A percentile compares a stretch with the other conserved stretches of the same genome.
Evolutionary conservation across 2,888 invertebrate genomes (phyloP).

Genomic region (Sceliomorpha sp.): DNA sequence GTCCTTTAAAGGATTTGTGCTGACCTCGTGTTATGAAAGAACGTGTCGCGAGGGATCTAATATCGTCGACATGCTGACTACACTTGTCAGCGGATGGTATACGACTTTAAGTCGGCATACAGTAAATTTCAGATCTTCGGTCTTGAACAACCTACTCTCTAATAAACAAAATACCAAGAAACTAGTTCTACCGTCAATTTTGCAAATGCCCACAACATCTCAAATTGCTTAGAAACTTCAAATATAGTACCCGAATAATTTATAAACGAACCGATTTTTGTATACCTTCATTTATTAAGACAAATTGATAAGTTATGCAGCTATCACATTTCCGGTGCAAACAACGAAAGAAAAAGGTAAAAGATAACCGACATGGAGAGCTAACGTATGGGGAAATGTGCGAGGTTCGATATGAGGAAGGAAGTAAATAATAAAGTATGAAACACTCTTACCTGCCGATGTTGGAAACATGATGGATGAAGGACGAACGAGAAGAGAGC

Average conservation of each 20-base stretch:
- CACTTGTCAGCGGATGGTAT: conserved; percentile 31
- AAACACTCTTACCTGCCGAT: conserved; percentile 65
- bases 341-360: too few relatives aligned
- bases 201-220: too few relatives aligned
- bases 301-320: too few relatives aligned
- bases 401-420: conserved; percentile 7
- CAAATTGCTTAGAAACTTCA: too few relatives aligned
- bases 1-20: conserved; percentile 65
- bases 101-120: conserved; percentile 11
- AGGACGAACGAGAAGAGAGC: conserved; percentile 46
- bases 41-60: conserved; percentile 65
- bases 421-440: conserved; percentile 66
- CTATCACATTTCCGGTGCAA: too few relatives aligned
- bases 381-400: conserved; percentile 1
- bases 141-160: too few relatives aligned
- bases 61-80: conserved; percentile 58
- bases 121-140: conserved; percentile 16
- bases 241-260: too few relatives aligned
- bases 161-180: conserved; percentile 1
- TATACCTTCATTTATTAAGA: too few relatives aligned
- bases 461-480: conserved; percentile 64
- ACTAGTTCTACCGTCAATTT: too few relatives aligned
- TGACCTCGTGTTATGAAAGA: conserved; percentile 65
- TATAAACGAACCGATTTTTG: too few relatives aligned
- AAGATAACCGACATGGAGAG: conserved; percentile 1